Evolutionary conservation across 2,797 vertebrate species (phyloP), one percentile per base, ranked within the genome.

Genomic region (Cirrhinus molitorella): DNA sequence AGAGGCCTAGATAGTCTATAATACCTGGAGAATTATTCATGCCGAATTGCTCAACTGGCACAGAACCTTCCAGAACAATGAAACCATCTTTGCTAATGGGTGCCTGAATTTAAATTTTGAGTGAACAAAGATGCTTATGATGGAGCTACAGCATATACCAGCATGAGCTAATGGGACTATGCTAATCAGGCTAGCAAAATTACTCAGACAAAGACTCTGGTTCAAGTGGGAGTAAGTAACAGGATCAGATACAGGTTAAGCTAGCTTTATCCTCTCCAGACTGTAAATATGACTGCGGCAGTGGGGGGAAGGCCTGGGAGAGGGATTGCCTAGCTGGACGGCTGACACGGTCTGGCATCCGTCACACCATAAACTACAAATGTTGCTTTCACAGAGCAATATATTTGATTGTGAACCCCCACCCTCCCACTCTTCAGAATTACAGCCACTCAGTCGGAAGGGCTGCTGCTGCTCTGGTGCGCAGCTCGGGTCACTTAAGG

Each of bases 261-360:
- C 51, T 45, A 79, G 49, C 70, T 83, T 88, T 84, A 88, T 88
- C 66, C 61, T 43, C 51, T 80, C 78, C 59, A 70, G 82, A 65
- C 79, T 85, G 57, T 84, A 87, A 84, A 87, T 85, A 72, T 47
- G 45, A 75, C 75, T 80, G 74, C 40, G 34, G 73, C 17, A 57
- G 31, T 25, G 40, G 80, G 59, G 85, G 75, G 76, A 81, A 2
- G 55, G 70, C 85, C 70, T 61, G 78, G 31, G 83, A 84, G 76
- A 79, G 85, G 84, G 90, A 86, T 83, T 83, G 73, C 83, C 85
- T 73, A 51, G 86, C 88, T 84, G 75, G 28, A 67, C 66, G 43
- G 86, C 81, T 83, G 85, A 88, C 85, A 87, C 67, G 65, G 59
- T 81, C 86, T 86, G 85, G 80, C 85, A 75, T 28, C 72, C 25